These are phyloP conservation scores for Pollenia angustigena DNA, from an alignment of 2,888 invertebrate genomes.

Conservation along the genomic window DNA sequence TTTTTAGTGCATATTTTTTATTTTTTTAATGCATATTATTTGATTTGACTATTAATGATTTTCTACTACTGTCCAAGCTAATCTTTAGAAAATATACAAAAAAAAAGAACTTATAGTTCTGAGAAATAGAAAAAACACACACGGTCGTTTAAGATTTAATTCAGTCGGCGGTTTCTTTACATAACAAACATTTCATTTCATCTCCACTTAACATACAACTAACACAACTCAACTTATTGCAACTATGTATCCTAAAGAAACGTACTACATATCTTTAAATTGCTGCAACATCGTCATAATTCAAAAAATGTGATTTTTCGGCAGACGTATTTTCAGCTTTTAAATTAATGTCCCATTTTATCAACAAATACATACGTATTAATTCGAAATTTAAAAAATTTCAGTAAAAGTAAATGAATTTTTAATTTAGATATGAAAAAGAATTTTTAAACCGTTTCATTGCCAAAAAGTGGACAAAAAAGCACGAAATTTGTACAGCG, in stretches of 20 bases:
- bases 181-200: slow-evolving; percentile 55
- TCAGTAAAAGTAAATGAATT: too few species aligned
- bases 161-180: slow-evolving; percentile 62
- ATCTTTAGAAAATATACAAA: slow-evolving; percentile 1
- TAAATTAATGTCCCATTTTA: too few species aligned
- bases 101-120: slow-evolving; percentile 32
- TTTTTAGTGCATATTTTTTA: too few species aligned
- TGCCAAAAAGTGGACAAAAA: too few species aligned
- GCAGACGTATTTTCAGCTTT: too few species aligned
- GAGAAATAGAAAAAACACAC: slow-evolving; percentile 5
- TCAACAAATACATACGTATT: too few species aligned
- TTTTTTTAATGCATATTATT: too few species aligned
- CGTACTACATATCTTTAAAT: background rate
- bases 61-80: slow-evolving; percentile 31
- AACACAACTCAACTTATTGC: slow-evolving; percentile 10
- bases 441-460: too few species aligned
- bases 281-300: background rate
- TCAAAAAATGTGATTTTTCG: background rate
- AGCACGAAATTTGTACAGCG: too few species aligned
- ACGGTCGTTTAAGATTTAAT: slow-evolving; percentile 13
- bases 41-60: too few species aligned
- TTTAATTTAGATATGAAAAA: too few species aligned
- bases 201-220: background rate
- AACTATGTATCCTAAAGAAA: slow-evolving; percentile 9
- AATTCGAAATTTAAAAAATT: too few species aligned